These are phyloP conservation scores for Eupithecia pulchellata DNA, from an alignment of 2,888 invertebrate species.

Conservation along the genomic window DNA sequence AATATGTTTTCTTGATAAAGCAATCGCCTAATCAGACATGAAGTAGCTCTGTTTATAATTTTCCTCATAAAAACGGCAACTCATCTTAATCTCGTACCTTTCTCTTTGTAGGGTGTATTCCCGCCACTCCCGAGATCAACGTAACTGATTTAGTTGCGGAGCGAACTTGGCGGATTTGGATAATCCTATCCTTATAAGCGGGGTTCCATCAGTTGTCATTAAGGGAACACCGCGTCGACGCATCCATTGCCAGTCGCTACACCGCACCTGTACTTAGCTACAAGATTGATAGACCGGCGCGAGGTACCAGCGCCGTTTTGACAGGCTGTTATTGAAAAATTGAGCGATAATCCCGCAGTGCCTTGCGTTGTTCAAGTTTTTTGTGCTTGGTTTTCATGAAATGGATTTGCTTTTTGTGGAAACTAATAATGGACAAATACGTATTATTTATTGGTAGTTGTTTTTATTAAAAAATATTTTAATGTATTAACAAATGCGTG, in stretches of 20 bases:
- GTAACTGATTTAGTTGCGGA: slow-evolving; percentile 72
- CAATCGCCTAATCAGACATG: slow-evolving; percentile 8
- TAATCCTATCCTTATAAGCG: slow-evolving; percentile 76
- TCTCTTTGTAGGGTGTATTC: slow-evolving; percentile 32
- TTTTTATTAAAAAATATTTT: neutral
- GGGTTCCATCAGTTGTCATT: slow-evolving; percentile 82
- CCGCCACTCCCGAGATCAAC: slow-evolving; percentile 54
- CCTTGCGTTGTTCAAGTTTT: slow-evolving; percentile 66
- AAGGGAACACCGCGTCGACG: slow-evolving; percentile 63
- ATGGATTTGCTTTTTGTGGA: slow-evolving; percentile 44
- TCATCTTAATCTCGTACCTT: slow-evolving; percentile 35
- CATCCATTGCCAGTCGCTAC: slow-evolving; percentile 49
- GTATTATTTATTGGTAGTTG: slow-evolving; percentile 2
- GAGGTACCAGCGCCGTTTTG: slow-evolving; percentile 59
- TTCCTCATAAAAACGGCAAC: slow-evolving; percentile 39
- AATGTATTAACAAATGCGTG: too few species aligned
- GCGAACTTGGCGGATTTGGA: slow-evolving; percentile 63
- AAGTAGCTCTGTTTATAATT: slow-evolving; percentile 35
- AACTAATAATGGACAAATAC: slow-evolving; percentile 39
- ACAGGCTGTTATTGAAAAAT: slow-evolving; percentile 82
- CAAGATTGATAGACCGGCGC: slow-evolving; percentile 76
- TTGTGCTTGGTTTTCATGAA: slow-evolving; percentile 42
- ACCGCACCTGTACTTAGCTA: slow-evolving; percentile 40
- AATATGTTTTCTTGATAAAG: neutral
- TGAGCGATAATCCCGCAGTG: slow-evolving; percentile 77